Evolutionary conservation across 2,797 vertebrate genomes (phyloP), one percentile per base, ranked within the genome.

Genomic region (Alcedo quadribrachys): DNA sequence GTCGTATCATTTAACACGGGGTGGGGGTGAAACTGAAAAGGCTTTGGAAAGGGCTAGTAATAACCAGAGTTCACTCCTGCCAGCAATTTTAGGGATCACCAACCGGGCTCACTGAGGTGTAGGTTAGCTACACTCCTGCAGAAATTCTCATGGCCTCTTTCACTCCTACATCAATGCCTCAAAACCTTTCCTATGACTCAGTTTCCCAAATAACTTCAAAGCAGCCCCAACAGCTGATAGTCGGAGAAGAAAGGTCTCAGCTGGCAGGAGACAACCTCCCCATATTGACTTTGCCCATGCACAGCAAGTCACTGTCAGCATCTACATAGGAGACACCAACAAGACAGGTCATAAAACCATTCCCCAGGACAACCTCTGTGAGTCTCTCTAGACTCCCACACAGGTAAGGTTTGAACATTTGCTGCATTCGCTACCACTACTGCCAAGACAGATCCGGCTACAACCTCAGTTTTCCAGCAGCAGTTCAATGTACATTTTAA

Each of bases 141-240:
- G 61, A 92, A 91, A 82, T 77, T 77, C 86, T 51, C 84, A 63
- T 17, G 17, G 55, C n/a, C 57, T 90, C 83, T 79, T 86, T 69
- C 76, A 78, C 76, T 92, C 80, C 87, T 43, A 89, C 79, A 30
- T 3, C 12, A 89, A 83, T 19, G 57, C 82, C 67, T 83, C 58
- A 42, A 45, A 85, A 73, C 65, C 78, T 58, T 85, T 74, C 80
- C 91, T 87, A 51, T 61, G 80, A 78, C 80, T 89, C 92, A 87
- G 67, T 91, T 95, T 73, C 92, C 92, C 82, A 53, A 87, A 57
- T 33, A 87, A 87, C 77, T 78, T 93, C 80, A 92, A 91, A 85
- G 85, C 17, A 91, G 51, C 42, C 37, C 58, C 21, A 54, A 62
- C 76, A 88, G 92, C 89, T 89, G 68, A 67, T 51, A 24, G 43